phyloP scores from a whole-genome alignment of 2,888 invertebrate species.

The Clostera curtula region DNA sequence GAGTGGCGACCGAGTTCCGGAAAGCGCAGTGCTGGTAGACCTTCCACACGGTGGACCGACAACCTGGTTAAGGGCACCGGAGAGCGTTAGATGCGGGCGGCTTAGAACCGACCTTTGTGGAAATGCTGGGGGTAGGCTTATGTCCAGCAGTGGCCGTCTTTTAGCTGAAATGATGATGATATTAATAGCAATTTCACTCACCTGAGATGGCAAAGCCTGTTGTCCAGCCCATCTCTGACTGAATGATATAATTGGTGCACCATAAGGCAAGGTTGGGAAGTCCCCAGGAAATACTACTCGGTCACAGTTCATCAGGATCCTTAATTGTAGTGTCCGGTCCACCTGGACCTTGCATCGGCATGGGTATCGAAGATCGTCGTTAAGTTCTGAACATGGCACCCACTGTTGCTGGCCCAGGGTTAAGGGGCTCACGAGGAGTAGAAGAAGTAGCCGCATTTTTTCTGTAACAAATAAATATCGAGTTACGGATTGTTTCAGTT shows the following conservation, averaged over 20 bases:
- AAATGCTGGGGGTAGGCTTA: constrained; percentile 2
- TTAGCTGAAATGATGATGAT: not conserved
- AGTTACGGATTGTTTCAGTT: not conserved
- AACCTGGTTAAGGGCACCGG: no score
- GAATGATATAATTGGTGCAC: constrained; percentile 86
- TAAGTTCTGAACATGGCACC: constrained; percentile 85
- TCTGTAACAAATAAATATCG: not conserved
- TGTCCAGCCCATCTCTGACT: constrained; percentile 87
- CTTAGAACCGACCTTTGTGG: no score
- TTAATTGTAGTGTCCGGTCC: constrained; percentile 59
- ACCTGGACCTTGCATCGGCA: constrained; percentile 76
- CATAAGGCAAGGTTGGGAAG: constrained; percentile 83
- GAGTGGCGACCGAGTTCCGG: no score
- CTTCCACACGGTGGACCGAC: no score
- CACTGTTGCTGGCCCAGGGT: constrained; percentile 62
- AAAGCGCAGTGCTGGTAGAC: no score
- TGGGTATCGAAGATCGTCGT: constrained; percentile 83
- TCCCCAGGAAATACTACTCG: constrained; percentile 86
- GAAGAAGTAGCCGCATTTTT: constrained; percentile 49
- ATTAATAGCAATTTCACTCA: constrained; percentile 33
- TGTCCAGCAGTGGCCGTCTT: not conserved
- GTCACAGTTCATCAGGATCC: constrained; percentile 88
- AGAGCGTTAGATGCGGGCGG: no score
- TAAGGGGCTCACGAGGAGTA: constrained; percentile 41
- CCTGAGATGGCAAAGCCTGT: constrained; percentile 86